Evolutionary conservation across 37 sponge, comb jelly and placozoan genomes (phyloP).

Genomic region (Mnemiopsis leidyi): DNA sequence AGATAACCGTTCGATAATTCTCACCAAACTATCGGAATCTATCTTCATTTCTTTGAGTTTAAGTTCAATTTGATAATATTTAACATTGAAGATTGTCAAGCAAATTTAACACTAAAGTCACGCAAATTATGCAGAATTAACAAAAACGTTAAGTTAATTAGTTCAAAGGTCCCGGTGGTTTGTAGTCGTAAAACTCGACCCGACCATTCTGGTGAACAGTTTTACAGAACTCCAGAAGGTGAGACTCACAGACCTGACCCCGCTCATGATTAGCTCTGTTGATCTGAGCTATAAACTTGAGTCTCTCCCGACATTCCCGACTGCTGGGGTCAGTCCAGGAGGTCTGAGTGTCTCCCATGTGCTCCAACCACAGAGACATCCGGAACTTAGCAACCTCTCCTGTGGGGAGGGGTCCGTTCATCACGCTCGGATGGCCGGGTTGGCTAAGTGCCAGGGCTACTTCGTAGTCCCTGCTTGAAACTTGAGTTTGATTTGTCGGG

Average conservation of each 20-base stretch:
- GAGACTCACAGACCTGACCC: neutral
- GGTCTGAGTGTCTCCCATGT: neutral
- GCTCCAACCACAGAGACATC: neutral
- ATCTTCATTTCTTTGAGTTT: no score
- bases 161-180: no score
- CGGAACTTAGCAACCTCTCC: neutral
- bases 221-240: neutral
- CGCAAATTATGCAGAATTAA: no score
- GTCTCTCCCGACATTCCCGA: neutral
- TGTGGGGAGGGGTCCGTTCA: neutral
- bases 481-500: neutral
- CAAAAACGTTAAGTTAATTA: no score
- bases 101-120: no score
- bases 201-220: neutral
- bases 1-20: no score
- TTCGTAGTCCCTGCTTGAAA: neutral
- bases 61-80: no score
- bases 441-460: slow-evolving; percentile 11
- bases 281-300: neutral
- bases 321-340: neutral
- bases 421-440: neutral
- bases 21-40: no score
- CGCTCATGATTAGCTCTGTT: neutral
- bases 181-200: neutral
- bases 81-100: no score